Conservation (phyloP, 2,797 vertebrate species). For the Scolopax rusticola region DNA sequence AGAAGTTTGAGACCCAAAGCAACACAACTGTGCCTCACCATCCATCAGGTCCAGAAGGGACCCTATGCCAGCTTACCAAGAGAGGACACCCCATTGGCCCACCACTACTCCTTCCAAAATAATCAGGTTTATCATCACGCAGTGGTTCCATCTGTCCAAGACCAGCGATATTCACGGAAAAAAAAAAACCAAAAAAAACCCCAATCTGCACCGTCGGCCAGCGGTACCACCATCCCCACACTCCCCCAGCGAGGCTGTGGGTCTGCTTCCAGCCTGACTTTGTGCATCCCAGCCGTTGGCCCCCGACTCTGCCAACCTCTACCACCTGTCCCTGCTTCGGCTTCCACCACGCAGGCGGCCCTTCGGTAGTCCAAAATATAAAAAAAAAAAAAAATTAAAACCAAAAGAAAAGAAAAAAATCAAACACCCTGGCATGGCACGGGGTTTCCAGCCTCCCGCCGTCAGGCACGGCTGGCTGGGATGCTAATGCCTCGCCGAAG, state of each 20-base stretch:
- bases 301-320: not conserved
- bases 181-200: not conserved
- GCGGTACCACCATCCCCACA: not conserved
- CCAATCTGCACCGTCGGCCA: not conserved
- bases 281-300: not conserved
- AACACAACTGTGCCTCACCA: not conserved
- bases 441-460: not conserved
- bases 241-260: not conserved
- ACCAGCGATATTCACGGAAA: not conserved
- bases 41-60: not conserved
- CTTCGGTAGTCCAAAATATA: not conserved
- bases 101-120: not conserved
- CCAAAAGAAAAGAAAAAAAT: not conserved
- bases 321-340: not conserved
- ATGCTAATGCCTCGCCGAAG: not conserved
- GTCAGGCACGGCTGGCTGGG: slow-evolving; percentile 23
- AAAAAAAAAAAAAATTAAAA: not conserved
- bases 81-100: not conserved
- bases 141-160: not conserved
- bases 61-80: not conserved
- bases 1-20: not conserved
- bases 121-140: not conserved
- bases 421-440: not conserved
- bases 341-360: not conserved
- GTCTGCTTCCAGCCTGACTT: not conserved